Base-by-base conservation (phyloP, 2,888 invertebrate genomes). In the Agrochola circellaris region DNA sequence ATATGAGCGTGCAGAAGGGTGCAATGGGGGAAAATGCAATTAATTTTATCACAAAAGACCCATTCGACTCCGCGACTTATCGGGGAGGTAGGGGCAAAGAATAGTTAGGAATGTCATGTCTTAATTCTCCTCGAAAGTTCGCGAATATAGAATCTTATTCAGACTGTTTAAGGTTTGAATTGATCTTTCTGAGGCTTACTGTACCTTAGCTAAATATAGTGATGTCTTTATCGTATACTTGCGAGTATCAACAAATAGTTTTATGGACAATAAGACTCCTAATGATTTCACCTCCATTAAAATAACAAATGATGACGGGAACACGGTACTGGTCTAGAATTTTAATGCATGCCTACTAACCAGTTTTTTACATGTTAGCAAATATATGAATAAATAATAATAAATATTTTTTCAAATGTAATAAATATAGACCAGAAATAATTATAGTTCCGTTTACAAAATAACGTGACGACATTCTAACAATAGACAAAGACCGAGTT, bases 11-110 rank as follows among this genome's bases (percentile, higher is more conserved):
- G 83, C 89, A 90, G 77, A 78, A 87, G 85, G 89, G 89, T 93
- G 92, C 93, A 92, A 89, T 77, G 76, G 94, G 94, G 93, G 92
- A 93, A 90, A 95, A 94, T 94, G 95, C 95, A 95, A 95, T 95
- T 95, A 95, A 95, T 95, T 94, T 94, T 91, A 93, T 93, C 94
- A 95, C 94, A 95, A 95, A 93, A 93, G 94, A 90, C 90, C 89
- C 87, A 90, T 92, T 89, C 90, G 89, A 85, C 87, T 89, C 83
- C 84, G 83, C 87, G 85, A 86, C 88, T 87, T 87, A 89, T 87
- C 81, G 81, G 81, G 85, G 87, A 82, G 82, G 79, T 70, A 68
- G 56, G 73, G 79, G 73, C 82, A 81, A 82, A 89, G 89, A 91
- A 91, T 91, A 90, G 91, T 90, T 86, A 48, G 89, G 89, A 89